Percentiles rank a stretch among this genome's conserved stretches.
Evolutionary conservation across 2,113 vertebrate genomes (phyloP).

Genomic region (Melanostigma gelatinosum): DNA sequence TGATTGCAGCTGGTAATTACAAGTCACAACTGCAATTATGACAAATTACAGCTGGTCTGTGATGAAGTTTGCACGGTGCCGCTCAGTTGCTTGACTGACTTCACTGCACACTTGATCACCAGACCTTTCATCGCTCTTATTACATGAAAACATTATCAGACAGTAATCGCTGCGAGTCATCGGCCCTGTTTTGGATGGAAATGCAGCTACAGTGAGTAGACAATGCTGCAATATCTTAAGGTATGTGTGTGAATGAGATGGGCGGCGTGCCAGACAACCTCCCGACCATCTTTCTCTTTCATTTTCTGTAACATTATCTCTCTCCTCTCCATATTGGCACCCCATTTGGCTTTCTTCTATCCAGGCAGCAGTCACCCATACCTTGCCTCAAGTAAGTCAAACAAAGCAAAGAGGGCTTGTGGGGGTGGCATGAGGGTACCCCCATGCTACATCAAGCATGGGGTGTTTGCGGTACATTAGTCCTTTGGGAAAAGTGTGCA

Average conservation of each 20-base stretch:
- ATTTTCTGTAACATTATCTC: constrained; percentile 66
- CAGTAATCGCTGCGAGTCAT: constrained; percentile 38
- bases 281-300: constrained; percentile 47
- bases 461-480: constrained; percentile 19
- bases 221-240: constrained; percentile 62
- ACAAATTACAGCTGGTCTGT: constrained; percentile 54
- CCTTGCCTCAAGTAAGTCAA: constrained; percentile 90
- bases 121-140: constrained; percentile 54
- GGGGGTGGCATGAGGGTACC: constrained; percentile 34
- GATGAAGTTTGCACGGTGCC: constrained; percentile 26
- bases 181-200: constrained; percentile 47
- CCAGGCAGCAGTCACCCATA: constrained; percentile 88
- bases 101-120: constrained; percentile 49
- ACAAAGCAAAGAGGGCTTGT: constrained; percentile 12
- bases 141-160: constrained; percentile 64
- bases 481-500: constrained; percentile 8
- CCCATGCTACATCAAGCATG: constrained; percentile 21
- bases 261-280: constrained; percentile 58
- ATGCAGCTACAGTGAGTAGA: constrained; percentile 46
- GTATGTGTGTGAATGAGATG: constrained; percentile 68
- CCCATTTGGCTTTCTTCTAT: constrained; percentile 72
- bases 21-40: constrained; percentile 48
- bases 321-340: constrained; percentile 48
- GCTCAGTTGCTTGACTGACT: constrained; percentile 23
- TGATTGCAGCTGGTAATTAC: constrained; percentile 53